phyloP scores from a whole-genome alignment of 2,797 vertebrate species.

The Molothrus ater region DNA sequence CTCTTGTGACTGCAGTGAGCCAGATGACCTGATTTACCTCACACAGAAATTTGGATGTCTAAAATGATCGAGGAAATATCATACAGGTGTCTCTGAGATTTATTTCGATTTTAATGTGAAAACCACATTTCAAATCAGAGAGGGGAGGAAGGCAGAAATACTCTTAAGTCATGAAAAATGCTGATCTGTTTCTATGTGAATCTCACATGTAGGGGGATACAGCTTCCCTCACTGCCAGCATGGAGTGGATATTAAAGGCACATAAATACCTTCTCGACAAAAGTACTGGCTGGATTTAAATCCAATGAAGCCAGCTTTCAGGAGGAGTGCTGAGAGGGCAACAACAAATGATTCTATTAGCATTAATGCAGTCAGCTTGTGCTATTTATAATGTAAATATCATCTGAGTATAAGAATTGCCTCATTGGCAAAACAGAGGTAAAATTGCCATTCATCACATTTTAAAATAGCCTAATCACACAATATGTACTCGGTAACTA shows the following conservation, averaged over 20 bases:
- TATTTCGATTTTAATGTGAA: not conserved
- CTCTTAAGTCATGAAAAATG: not conserved
- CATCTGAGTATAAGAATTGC: slow-evolving; percentile 20
- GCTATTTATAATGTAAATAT: slow-evolving; percentile 53
- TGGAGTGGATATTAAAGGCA: not conserved
- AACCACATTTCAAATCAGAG: not conserved
- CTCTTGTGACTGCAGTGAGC: not conserved
- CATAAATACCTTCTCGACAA: not conserved
- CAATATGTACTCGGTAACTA: not conserved
- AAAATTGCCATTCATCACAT: not conserved
- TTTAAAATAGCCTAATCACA: slow-evolving; percentile 41
- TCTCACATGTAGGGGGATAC: not conserved
- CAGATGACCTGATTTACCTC: not conserved
- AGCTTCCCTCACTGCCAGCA: not conserved
- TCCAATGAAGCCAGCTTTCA: not conserved
- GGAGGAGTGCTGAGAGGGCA: slow-evolving; percentile 1
- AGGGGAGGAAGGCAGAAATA: not conserved
- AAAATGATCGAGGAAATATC: not conserved
- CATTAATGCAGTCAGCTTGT: slow-evolving; percentile 25
- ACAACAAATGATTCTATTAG: slow-evolving; percentile 42
- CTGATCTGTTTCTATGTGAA: not conserved
- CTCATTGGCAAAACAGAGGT: not conserved
- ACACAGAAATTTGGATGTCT: not conserved
- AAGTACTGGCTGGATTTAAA: not conserved
- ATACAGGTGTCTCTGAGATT: not conserved